phyloP scores from a whole-genome alignment of 64 coral and sea anemone genomes.

The Stichodactyla helianthus region DNA sequence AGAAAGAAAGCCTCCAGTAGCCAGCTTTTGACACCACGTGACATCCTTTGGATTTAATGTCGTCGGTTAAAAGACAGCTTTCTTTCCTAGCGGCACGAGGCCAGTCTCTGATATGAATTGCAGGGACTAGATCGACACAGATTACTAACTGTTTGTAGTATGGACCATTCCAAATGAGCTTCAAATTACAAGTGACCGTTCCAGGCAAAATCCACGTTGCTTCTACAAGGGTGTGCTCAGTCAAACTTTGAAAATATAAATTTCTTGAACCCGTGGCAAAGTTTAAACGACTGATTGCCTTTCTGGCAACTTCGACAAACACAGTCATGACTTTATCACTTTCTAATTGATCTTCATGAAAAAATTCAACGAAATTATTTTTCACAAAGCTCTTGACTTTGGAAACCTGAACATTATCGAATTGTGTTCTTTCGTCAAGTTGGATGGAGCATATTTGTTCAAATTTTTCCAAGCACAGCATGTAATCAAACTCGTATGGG shows the following conservation, averaged over 20 bases:
- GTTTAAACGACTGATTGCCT: conserved; percentile 8
- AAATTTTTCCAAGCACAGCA: conserved; percentile 31
- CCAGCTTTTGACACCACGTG: conserved; percentile 39
- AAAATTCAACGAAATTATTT: not conserved
- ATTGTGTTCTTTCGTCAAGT: conserved; percentile 1
- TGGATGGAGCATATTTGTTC: conserved; percentile 2
- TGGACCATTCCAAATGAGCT: conserved; percentile 34
- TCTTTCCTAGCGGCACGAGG: not conserved
- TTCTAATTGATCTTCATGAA: conserved; percentile 15
- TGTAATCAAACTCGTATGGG: conserved; percentile 57
- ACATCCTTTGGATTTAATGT: conserved; percentile 25
- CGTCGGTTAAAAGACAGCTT: conserved; percentile 7
- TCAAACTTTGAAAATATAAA: conserved; percentile 32
- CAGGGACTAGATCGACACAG: conserved; percentile 33
- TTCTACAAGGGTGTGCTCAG: conserved; percentile 30
- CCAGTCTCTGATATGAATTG: conserved; percentile 13
- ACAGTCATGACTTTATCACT: conserved; percentile 13
- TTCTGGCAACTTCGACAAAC: conserved; percentile 35
- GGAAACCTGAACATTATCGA: conserved; percentile 10
- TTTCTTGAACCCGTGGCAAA: not conserved
- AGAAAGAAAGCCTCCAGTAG: conserved; percentile 48
- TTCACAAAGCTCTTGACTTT: not conserved
- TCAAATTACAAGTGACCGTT: conserved; percentile 44
- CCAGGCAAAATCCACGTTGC: conserved; percentile 31
- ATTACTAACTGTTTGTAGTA: conserved; percentile 46